Conservation (phyloP, 2,888 invertebrate species). For the Nemotelus nigrinus region DNA sequence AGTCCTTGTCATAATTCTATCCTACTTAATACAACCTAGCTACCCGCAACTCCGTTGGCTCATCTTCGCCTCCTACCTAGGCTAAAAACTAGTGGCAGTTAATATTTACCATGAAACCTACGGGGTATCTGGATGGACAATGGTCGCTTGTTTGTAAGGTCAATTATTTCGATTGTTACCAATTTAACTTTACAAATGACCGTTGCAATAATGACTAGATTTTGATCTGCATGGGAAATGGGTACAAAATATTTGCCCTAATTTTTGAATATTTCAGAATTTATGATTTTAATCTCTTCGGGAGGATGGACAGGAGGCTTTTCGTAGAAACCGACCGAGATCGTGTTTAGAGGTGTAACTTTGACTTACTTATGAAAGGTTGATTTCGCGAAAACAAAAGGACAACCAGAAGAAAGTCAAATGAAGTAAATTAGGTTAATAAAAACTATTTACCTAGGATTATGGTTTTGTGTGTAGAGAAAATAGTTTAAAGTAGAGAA, state of each 20-base stretch:
- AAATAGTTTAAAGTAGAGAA: too few relatives aligned
- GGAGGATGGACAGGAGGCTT: neutral
- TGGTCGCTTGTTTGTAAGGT: slow-evolving; percentile 42
- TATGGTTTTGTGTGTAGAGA: too few relatives aligned
- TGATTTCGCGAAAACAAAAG: slow-evolving; percentile 5
- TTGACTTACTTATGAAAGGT: slow-evolving; percentile 3
- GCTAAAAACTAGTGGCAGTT: slow-evolving; percentile 16
- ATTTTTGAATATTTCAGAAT: neutral
- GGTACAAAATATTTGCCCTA: neutral
- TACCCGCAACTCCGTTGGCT: neutral
- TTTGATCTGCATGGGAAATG: neutral
- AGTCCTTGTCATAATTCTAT: too few relatives aligned
- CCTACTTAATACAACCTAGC: neutral
- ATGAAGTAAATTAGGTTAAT: slow-evolving; percentile 15
- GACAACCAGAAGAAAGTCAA: slow-evolving; percentile 17
- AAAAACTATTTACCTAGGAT: neutral
- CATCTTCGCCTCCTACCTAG: neutral
- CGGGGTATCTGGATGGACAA: slow-evolving; percentile 40
- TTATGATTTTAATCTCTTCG: neutral
- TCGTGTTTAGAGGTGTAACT: neutral
- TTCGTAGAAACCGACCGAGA: neutral
- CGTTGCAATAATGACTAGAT: neutral
- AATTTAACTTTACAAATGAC: slow-evolving; percentile 39
- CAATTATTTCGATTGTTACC: slow-evolving; percentile 38
- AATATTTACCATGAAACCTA: slow-evolving; percentile 25